phyloP scores from a whole-genome alignment of 92 coral and sea anemone genomes.

The Parazoanthus atlanticus region DNA sequence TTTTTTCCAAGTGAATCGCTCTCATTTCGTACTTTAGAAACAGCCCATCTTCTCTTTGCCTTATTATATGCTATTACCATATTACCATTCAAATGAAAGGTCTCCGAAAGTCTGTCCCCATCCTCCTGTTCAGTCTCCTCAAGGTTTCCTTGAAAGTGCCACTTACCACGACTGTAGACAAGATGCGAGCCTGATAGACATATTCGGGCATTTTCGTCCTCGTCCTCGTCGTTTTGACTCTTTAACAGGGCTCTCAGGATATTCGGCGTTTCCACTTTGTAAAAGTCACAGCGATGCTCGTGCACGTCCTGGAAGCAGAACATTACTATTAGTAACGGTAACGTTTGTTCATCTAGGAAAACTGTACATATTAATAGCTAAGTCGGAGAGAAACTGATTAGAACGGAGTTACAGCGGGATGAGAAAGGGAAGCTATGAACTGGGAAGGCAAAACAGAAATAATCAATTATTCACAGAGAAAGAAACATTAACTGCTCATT shows the following conservation, averaged over 20 bases:
- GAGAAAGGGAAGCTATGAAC: too few relatives aligned
- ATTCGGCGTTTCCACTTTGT: slow-evolving; percentile 25
- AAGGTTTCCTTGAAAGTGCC: slow-evolving; percentile 21
- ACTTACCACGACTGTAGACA: slow-evolving; percentile 11
- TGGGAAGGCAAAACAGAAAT: too few relatives aligned
- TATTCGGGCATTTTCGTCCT: not conserved
- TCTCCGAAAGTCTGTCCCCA: not conserved
- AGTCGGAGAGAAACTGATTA: too few relatives aligned
- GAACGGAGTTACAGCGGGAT: too few relatives aligned
- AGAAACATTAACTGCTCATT: too few relatives aligned
- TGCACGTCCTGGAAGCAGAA: slow-evolving; percentile 5
- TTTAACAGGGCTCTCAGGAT: slow-evolving; percentile 19
- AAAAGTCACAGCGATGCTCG: slow-evolving; percentile 21
- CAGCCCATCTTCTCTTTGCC: slow-evolving; percentile 2
- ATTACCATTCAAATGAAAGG: not conserved
- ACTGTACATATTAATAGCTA: too few relatives aligned
- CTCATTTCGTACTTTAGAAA: not conserved
- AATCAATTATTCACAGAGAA: too few relatives aligned
- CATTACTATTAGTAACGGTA: not conserved
- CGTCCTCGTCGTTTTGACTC: not conserved
- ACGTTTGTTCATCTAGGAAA: too few relatives aligned
- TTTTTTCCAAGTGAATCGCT: not conserved
- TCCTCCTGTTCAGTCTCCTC: not conserved
- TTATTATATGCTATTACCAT: not conserved
- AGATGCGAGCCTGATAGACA: slow-evolving; percentile 31